Percentiles rank a stretch among this genome's conserved stretches.
Conservation (phyloP, 2,113 vertebrate species). For the Chionodraco myersi region DNA sequence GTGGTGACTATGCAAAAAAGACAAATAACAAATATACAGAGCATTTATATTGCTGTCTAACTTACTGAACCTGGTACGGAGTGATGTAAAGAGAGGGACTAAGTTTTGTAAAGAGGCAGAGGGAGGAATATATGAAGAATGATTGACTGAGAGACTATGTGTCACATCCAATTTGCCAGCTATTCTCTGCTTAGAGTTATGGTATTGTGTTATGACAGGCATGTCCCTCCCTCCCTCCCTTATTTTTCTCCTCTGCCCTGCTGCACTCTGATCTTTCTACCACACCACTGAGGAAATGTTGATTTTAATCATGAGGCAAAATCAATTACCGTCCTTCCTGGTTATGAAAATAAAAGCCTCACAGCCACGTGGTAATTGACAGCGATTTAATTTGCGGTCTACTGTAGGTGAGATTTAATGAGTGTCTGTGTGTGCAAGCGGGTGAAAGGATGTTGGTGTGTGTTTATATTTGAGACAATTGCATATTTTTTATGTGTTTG, state of each 20-base stretch:
- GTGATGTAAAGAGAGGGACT: neutral
- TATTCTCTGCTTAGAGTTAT: conserved; percentile 17
- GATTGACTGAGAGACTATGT: neutral
- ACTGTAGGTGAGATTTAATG: conserved; percentile 27
- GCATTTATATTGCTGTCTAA: conserved; percentile 4
- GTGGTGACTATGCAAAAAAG: neutral
- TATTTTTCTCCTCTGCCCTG: conserved; percentile 33
- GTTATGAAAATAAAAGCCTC: conserved; percentile 69
- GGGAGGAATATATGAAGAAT: neutral
- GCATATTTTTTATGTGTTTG: neutral
- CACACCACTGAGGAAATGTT: conserved; percentile 58
- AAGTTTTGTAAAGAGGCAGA: conserved; percentile 14
- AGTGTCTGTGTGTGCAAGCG: neutral
- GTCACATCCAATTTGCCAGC: conserved; percentile 41
- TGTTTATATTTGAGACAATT: neutral
- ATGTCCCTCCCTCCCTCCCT: neutral
- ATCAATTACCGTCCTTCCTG: conserved; percentile 67
- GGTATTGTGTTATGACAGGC: conserved; percentile 22
- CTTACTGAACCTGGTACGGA: neutral
- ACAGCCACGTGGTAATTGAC: conserved; percentile 51
- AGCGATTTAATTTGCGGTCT: conserved; percentile 43
- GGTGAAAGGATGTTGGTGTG: neutral
- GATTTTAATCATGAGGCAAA: conserved; percentile 62
- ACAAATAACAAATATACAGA: neutral
- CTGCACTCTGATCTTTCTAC: conserved; percentile 51